phyloP scores from a whole-genome alignment of 2,888 invertebrate genomes.

The Tetragnatha montana region DNA sequence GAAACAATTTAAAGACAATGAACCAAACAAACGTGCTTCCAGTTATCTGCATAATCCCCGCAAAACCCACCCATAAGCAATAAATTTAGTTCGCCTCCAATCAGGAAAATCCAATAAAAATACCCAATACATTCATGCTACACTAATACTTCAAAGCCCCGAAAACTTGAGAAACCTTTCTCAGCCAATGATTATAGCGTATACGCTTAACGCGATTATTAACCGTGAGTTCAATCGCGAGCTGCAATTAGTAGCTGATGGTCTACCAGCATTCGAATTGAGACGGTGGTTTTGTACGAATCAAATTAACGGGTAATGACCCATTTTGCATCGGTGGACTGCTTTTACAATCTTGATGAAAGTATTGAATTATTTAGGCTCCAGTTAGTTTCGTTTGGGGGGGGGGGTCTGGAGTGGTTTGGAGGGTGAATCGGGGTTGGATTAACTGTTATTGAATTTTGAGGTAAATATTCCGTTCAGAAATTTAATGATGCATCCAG shows the following conservation, averaged over 20 bases:
- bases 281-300: conserved; percentile 29
- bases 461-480: neutral
- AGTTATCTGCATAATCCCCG: neutral
- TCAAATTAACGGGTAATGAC: conserved; percentile 47
- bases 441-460: neutral
- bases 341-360: conserved; percentile 41
- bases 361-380: conserved; percentile 50
- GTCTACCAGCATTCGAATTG: conserved; percentile 26
- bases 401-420: neutral
- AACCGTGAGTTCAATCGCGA: conserved; percentile 29
- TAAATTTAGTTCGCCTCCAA: neutral
- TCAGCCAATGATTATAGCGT: conserved; percentile 14
- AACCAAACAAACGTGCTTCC: no score
- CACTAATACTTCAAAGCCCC: neutral
- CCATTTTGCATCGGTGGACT: conserved; percentile 35
- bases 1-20: no score
- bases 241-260: conserved; percentile 52
- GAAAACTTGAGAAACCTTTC: neutral
- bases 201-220: conserved; percentile 43
- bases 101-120: neutral
- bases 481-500: neutral
- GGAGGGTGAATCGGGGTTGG: neutral
- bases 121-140: neutral
- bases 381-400: conserved; percentile 4
- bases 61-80: neutral